Conservation (phyloP, 1,140 invertebrate genomes). For the Pseudomyrmex dendroicus region DNA sequence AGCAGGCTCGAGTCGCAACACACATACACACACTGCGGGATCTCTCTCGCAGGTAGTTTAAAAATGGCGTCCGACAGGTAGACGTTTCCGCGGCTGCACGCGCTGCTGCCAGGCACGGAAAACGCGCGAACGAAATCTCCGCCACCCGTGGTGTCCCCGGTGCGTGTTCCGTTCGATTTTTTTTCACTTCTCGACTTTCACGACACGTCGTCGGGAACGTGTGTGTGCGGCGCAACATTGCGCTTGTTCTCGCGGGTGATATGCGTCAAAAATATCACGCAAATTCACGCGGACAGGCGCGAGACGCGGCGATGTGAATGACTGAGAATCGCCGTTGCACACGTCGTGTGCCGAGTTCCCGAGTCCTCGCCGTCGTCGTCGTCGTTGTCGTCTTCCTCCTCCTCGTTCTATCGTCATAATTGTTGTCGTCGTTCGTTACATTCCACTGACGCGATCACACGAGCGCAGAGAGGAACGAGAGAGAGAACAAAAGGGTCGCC, state of each 20-base stretch:
- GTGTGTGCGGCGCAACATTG: neutral
- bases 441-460: slow-evolving; percentile 35
- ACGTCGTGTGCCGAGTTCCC: neutral
- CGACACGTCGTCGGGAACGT: neutral
- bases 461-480: slow-evolving; percentile 20
- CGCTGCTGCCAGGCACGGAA: slow-evolving; percentile 73
- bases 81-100: slow-evolving; percentile 71
- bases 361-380: neutral
- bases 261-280: slow-evolving; percentile 1
- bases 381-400: neutral
- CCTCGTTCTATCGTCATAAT: neutral
- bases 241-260: slow-evolving; percentile 1
- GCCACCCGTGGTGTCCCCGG: neutral
- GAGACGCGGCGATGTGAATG: slow-evolving; percentile 48
- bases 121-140: slow-evolving; percentile 31
- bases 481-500: slow-evolving; percentile 37
- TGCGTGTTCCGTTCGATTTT: too few species aligned
- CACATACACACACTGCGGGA: slow-evolving; percentile 40
- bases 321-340: neutral
- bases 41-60: slow-evolving; percentile 81
- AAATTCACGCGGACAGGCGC: neutral
- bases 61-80: slow-evolving; percentile 83
- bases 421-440: slow-evolving; percentile 33
- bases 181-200: too few species aligned
- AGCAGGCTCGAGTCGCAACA: neutral